Evolutionary conservation across 2,888 invertebrate species (phyloP).

Genomic region (Pheosia tremula): DNA sequence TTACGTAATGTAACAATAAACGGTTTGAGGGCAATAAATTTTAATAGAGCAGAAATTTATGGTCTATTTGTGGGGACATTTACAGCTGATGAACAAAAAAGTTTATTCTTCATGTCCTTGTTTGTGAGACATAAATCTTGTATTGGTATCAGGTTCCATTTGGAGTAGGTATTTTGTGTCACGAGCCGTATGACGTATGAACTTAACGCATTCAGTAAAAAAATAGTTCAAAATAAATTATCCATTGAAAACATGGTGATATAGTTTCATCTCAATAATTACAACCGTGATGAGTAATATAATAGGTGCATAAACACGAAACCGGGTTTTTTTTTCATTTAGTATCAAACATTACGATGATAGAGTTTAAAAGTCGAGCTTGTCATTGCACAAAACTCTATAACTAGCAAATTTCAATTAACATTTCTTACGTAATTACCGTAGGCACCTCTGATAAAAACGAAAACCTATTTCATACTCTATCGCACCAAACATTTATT

Average conservation of each 20-base stretch:
- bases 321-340: too few species aligned
- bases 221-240: conserved; percentile 20
- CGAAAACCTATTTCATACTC: conserved; percentile 11
- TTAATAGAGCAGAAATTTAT: conserved; percentile 80
- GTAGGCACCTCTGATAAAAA: not conserved
- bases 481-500: conserved; percentile 34
- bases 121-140: conserved; percentile 55
- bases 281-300: too few species aligned
- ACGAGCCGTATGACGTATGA: conserved; percentile 21
- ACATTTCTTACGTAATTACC: too few species aligned
- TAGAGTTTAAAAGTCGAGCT: too few species aligned
- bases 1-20: conserved; percentile 78
- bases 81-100: conserved; percentile 76
- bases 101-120: conserved; percentile 61
- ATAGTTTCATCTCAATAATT: too few species aligned
- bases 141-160: conserved; percentile 37
- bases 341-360: too few species aligned
- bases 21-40: conserved; percentile 75
- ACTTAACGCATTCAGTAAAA: conserved; percentile 30
- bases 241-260: conserved; percentile 19
- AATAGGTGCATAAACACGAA: too few species aligned
- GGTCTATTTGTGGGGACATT: conserved; percentile 75
- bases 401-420: too few species aligned
- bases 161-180: conserved; percentile 32
- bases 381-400: too few species aligned